Evolutionary conservation across 2,113 vertebrate species (phyloP).

Genomic region (Beaufortia kweichowensis): DNA sequence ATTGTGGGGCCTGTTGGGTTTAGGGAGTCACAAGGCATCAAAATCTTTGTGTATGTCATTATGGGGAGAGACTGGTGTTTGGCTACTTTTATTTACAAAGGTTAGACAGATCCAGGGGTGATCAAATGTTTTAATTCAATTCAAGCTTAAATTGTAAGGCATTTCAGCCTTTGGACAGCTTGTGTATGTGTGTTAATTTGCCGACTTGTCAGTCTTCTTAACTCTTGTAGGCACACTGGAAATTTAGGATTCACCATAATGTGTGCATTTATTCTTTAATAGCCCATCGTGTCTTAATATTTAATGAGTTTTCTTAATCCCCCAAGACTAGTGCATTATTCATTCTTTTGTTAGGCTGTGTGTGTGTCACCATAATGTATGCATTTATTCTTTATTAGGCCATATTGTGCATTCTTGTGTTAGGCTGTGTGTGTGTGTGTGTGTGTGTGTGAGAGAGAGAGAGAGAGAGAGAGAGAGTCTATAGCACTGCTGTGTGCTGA

Average conservation of each 20-base stretch:
- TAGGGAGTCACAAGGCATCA: background rate
- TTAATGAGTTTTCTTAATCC: background rate
- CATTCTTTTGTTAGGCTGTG: background rate
- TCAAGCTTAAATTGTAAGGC: background rate
- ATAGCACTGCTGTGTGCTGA: background rate
- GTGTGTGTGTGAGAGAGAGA: too few relatives aligned
- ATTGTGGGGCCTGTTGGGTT: too few relatives aligned
- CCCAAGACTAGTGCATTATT: background rate
- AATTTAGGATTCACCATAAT: background rate
- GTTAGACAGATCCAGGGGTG: background rate
- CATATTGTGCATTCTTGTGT: background rate
- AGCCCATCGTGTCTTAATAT: background rate
- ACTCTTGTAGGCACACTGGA: background rate
- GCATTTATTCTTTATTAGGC: too few relatives aligned
- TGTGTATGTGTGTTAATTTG: background rate
- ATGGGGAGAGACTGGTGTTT: slow-evolving; percentile 15
- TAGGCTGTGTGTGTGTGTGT: background rate
- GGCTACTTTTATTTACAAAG: background rate
- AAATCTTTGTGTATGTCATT: background rate
- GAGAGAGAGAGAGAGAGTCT: too few relatives aligned
- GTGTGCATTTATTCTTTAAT: background rate
- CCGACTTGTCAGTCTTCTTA: background rate
- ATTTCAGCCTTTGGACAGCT: background rate
- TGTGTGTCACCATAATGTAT: too few relatives aligned
- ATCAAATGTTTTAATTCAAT: background rate